Evolutionary conservation across 2,113 vertebrate species (phyloP).

Genomic region (Lonchura striata): DNA sequence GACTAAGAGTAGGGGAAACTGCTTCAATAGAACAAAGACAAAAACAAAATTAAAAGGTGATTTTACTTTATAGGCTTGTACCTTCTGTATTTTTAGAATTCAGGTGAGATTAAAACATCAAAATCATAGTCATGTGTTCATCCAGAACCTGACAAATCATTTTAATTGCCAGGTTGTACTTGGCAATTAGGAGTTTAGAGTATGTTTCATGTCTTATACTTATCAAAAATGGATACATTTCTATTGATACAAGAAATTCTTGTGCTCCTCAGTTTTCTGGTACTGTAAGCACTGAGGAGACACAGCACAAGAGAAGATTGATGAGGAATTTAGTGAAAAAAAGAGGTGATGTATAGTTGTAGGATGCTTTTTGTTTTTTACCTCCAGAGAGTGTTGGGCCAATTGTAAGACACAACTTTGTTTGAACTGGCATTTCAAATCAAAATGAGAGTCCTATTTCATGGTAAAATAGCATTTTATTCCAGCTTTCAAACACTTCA

Average conservation of each 20-base stretch:
- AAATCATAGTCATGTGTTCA: neutral
- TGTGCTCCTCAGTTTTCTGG: neutral
- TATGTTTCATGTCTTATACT: neutral
- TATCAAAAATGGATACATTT: neutral
- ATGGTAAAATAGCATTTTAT: neutral
- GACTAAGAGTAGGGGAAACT: constrained; percentile 78
- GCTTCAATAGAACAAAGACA: constrained; percentile 60
- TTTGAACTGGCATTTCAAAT: neutral
- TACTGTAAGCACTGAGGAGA: neutral
- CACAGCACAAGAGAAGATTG: neutral
- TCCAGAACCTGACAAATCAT: neutral
- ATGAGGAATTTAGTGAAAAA: neutral
- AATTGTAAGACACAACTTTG: neutral
- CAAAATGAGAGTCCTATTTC: neutral
- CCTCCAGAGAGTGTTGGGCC: neutral
- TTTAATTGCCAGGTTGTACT: neutral
- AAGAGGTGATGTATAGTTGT: neutral
- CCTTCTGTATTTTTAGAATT: neutral
- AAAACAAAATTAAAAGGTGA: neutral
- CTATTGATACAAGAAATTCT: neutral
- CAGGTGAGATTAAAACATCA: neutral
- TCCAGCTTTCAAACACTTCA: neutral
- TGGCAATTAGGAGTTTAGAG: neutral
- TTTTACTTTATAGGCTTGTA: neutral
- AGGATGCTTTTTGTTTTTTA: rapidly evolving